Evolutionary conservation across 2,888 invertebrate genomes (phyloP).

Genomic region (Tholera decimalis): DNA sequence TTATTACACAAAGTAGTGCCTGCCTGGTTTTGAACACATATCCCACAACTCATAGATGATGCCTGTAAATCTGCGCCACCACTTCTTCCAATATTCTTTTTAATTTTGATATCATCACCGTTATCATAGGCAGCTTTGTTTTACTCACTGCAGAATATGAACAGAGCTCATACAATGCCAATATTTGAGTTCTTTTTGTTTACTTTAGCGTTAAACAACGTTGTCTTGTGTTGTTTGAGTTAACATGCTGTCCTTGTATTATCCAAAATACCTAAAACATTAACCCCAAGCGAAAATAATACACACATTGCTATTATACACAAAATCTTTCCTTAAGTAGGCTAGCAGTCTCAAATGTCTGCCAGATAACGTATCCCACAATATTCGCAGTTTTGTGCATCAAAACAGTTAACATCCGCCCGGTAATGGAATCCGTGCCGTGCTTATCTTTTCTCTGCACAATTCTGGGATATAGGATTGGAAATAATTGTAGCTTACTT

Average conservation of each 20-base stretch:
- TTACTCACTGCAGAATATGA: background rate
- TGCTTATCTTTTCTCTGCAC: slow-evolving; percentile 45
- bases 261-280: background rate
- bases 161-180: background rate
- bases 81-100: too few relatives aligned
- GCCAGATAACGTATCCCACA: slow-evolving; percentile 63
- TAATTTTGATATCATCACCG: background rate
- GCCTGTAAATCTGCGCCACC: too few relatives aligned
- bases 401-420: slow-evolving; percentile 59
- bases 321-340: slow-evolving; percentile 60
- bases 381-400: slow-evolving; percentile 53
- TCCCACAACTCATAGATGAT: too few relatives aligned
- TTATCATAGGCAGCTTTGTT: background rate
- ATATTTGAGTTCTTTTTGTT: background rate
- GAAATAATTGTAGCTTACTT: slow-evolving; percentile 3
- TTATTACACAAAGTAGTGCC: too few relatives aligned
- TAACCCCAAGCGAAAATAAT: slow-evolving; percentile 1
- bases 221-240: background rate
- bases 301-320: slow-evolving; percentile 8
- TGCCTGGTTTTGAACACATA: too few relatives aligned
- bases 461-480: slow-evolving; percentile 20
- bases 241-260: background rate
- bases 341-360: slow-evolving; percentile 58
- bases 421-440: slow-evolving; percentile 62
- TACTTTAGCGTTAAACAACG: background rate